phyloP scores from a whole-genome alignment of 2,113 vertebrate genomes.

The Beaufortia kweichowensis region DNA sequence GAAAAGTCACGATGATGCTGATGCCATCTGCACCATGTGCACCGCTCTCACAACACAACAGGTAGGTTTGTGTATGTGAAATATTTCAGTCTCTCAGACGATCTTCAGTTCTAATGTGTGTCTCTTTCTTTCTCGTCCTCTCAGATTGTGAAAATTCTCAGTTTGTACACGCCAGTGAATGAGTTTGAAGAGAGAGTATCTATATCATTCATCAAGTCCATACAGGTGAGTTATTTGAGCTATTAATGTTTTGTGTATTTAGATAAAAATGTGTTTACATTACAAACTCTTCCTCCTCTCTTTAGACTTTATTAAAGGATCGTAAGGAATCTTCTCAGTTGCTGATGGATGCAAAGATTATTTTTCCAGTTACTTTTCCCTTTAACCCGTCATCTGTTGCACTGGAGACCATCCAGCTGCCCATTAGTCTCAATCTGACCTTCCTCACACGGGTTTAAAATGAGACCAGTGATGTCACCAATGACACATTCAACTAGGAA shows the following conservation, averaged over 20 bases:
- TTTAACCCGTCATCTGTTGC: slow-evolving; percentile 90
- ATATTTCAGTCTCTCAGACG: background rate
- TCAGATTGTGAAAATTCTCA: slow-evolving; percentile 95
- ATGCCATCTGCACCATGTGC: slow-evolving; percentile 91
- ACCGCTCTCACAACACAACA: slow-evolving; percentile 86
- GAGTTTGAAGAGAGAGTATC: slow-evolving; percentile 97
- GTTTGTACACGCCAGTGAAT: slow-evolving; percentile 94
- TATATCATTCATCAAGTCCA: slow-evolving; percentile 85
- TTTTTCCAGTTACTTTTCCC: slow-evolving; percentile 86
- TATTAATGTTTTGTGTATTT: background rate
- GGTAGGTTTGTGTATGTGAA: slow-evolving; percentile 65
- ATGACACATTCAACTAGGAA: background rate
- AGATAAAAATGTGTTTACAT: background rate
- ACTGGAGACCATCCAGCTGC: slow-evolving; percentile 93
- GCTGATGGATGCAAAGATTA: slow-evolving; percentile 93
- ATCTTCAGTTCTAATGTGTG: background rate
- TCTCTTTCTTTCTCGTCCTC: slow-evolving; percentile 39
- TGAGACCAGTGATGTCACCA: background rate
- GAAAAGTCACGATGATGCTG: slow-evolving; percentile 91
- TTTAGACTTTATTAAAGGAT: slow-evolving; percentile 85
- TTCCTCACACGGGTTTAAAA: slow-evolving; percentile 85
- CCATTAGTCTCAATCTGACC: slow-evolving; percentile 85
- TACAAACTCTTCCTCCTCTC: background rate
- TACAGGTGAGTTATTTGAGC: slow-evolving; percentile 78
- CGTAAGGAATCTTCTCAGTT: slow-evolving; percentile 86